Percentiles rank a stretch among this genome's conserved stretches.
These are phyloP conservation scores for Drosophila miranda DNA, from an alignment of 1,140 invertebrate genomes.

Conservation along the genomic window DNA sequence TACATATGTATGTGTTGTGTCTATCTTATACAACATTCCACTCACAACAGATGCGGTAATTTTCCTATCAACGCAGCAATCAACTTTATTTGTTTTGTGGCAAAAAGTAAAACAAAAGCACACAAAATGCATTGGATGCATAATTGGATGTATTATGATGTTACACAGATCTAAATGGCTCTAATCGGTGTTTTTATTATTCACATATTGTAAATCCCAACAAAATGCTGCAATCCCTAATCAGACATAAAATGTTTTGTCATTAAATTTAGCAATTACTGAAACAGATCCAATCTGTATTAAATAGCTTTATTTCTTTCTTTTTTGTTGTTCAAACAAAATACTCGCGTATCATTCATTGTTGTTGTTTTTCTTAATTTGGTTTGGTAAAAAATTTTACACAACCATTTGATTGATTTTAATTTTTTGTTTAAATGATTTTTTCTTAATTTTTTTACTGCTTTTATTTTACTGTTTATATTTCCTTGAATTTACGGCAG, in stretches of 20 bases:
- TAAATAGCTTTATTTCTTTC: slow-evolving; percentile 13
- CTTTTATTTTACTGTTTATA: not conserved
- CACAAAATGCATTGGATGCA: slow-evolving; percentile 10
- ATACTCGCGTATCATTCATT: slow-evolving; percentile 24
- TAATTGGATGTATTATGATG: slow-evolving; percentile 16
- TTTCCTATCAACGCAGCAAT: slow-evolving; percentile 57
- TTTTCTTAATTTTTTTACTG: too few relatives aligned
- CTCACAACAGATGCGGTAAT: slow-evolving; percentile 44
- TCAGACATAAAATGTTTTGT: slow-evolving; percentile 18
- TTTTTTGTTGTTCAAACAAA: slow-evolving; percentile 5
- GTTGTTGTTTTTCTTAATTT: slow-evolving; percentile 1
- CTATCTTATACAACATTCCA: slow-evolving; percentile 18
- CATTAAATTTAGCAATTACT: slow-evolving; percentile 24
- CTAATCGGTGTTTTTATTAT: not conserved
- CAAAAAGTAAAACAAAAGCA: slow-evolving; percentile 8
- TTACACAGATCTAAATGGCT: too few relatives aligned
- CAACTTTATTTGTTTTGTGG: slow-evolving; percentile 36
- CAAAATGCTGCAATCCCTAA: slow-evolving; percentile 31
- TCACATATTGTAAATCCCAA: slow-evolving; percentile 16
- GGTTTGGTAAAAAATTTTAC: slow-evolving; percentile 16
- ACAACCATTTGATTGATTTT: slow-evolving; percentile 22
- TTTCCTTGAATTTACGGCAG: slow-evolving; percentile 2
- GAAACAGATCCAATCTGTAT: slow-evolving; percentile 7
- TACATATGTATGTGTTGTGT: not conserved
- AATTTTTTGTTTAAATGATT: too few relatives aligned